These are phyloP conservation scores for Scrobipalpa costella DNA, from an alignment of 2,888 invertebrate genomes.

Conservation along the genomic window DNA sequence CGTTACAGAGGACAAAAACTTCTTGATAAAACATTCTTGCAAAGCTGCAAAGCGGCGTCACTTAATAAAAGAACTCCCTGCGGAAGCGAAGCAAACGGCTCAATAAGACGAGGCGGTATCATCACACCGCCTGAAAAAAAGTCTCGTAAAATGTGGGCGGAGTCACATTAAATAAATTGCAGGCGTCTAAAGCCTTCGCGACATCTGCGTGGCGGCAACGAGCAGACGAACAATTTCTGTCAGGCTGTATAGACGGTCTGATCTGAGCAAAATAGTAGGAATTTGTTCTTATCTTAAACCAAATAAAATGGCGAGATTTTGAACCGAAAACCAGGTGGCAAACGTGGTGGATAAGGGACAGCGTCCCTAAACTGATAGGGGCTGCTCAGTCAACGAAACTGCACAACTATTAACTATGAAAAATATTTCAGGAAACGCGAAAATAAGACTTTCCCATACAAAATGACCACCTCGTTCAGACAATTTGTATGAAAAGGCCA, in stretches of 20 bases:
- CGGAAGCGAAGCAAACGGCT: conserved; percentile 30
- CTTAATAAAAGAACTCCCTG: conserved; percentile 31
- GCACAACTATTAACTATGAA: too few species aligned
- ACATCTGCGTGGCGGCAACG: conserved; percentile 51
- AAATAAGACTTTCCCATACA: too few species aligned
- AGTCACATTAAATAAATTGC: conserved; percentile 75
- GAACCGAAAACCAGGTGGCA: too few species aligned
- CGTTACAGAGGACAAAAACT: conserved; percentile 48
- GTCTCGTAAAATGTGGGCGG: conserved; percentile 68
- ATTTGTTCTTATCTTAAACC: too few species aligned
- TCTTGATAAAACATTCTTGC: conserved; percentile 53
- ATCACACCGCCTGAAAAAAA: conserved; percentile 67
- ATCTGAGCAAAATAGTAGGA: too few species aligned
- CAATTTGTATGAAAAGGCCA: too few species aligned
- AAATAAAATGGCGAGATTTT: too few species aligned
- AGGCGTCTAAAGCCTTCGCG: conserved; percentile 59
- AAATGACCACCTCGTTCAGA: too few species aligned
- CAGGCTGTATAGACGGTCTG: not conserved
- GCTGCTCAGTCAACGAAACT: too few species aligned
- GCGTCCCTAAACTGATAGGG: too few species aligned
- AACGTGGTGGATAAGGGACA: too few species aligned
- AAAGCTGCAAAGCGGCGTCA: conserved; percentile 64
- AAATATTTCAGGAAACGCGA: too few species aligned
- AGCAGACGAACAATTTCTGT: conserved; percentile 11
- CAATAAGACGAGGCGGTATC: conserved; percentile 59